Base-by-base conservation (phyloP, 2,797 vertebrate species). In the Ceyx erithaca region DNA sequence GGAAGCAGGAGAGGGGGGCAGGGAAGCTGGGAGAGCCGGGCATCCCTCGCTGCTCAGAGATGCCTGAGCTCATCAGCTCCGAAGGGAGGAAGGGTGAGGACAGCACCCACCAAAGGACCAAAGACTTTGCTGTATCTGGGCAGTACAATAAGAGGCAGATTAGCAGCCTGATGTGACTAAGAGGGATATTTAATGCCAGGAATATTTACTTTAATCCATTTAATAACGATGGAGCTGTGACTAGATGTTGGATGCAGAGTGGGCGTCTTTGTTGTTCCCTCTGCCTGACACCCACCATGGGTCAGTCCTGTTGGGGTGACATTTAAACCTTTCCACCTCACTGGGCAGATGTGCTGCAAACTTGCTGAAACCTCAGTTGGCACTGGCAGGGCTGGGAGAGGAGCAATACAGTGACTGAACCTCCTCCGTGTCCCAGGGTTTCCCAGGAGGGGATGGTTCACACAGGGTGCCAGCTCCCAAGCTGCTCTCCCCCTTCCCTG, bases 31-130 rank as follows among this genome's bases (percentile, higher is more conserved):
- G 18, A 5, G 61, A 71, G 86, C 66, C 9, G 83, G 66, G 67
- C 83, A 76, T 12, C 7, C 8, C 63, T 78, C 17, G 20, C 89
- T 91, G 22, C 1, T 84, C 70, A 35, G 70, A 63, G 85, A 72
- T 86, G 92, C 87, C 91, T n/a, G 77, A 90, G 72, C 85, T 78
- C 91, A 92, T 79, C 88, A 82, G 67, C 77, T 54, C 8, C 1
- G 52, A 80, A 57, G 54, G 71, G 78, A 51, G 58, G 64, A 87
- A 69, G 72, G 57, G 25, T 41, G 70, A 89, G 82, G 61, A 77
- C 1, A 3, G 57, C 87, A 91, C 57, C 40, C 43, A 78, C 62
- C 58, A 25, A 63, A 91, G 82, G 23, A 80, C 61, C 71, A 30
- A 23, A 22, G 78, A 23, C 26, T 80, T 66, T 58, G 72, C 85